Evolutionary conservation across 2,888 invertebrate species (phyloP).

Genomic region (Epicampocera succincta): DNA sequence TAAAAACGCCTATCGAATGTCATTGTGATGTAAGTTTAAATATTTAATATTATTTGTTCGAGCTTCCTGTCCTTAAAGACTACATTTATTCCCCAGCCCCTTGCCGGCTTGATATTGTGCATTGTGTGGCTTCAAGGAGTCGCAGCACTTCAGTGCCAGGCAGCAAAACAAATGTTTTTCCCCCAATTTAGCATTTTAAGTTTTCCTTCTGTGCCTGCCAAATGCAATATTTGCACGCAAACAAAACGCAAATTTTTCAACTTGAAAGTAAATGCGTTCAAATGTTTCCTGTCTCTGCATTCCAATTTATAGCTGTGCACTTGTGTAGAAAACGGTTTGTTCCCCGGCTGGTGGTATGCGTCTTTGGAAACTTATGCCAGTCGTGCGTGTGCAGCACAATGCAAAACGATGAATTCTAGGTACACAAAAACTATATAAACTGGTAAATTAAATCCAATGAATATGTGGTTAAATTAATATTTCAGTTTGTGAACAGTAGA

Average conservation of each 20-base stretch:
- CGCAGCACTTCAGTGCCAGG: neutral
- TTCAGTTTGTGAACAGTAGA: too few relatives aligned
- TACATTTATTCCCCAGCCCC: neutral
- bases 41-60: neutral
- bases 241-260: conserved; percentile 23
- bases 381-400: neutral
- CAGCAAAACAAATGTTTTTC: neutral
- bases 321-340: neutral
- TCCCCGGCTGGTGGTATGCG: neutral
- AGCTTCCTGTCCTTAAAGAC: neutral
- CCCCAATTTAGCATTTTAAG: neutral
- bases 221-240: neutral
- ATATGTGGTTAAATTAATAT: too few relatives aligned
- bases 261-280: conserved; percentile 28
- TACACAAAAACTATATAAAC: too few relatives aligned
- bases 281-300: conserved; percentile 30
- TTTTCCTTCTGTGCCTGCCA: neutral
- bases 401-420: too few relatives aligned
- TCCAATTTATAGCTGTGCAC: neutral
- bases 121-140: conserved; percentile 18
- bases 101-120: neutral
- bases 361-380: neutral
- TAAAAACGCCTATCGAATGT: too few relatives aligned
- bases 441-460: too few relatives aligned
- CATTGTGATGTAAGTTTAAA: neutral